Conservation (phyloP, 2,888 invertebrate species). For the Lycocerus yunnanus region DNA sequence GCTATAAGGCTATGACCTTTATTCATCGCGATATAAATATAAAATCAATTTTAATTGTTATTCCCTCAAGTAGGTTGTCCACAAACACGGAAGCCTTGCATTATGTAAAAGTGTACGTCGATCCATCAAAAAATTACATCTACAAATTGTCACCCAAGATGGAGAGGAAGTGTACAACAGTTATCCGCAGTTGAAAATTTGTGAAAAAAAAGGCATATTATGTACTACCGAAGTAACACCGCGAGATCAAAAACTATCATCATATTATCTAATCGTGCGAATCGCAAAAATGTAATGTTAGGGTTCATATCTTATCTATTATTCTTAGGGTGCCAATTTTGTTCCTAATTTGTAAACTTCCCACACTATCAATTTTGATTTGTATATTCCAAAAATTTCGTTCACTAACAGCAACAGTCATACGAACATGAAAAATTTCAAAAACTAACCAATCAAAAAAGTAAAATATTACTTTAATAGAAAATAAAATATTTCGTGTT, state of each 20-base stretch:
- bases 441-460: neutral
- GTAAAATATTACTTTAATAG: neutral
- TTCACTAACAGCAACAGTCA: neutral
- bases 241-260: neutral
- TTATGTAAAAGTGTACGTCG: conserved; percentile 5
- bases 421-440: neutral
- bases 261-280: neutral
- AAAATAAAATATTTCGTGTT: neutral
- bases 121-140: neutral
- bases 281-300: neutral
- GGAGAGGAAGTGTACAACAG: neutral
- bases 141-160: neutral
- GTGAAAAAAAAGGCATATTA: neutral
- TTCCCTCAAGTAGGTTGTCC: conserved; percentile 20
- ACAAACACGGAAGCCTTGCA: conserved; percentile 12
- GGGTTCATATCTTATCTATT: neutral
- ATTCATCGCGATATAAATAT: conserved; percentile 34
- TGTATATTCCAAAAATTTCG: neutral
- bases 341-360: neutral
- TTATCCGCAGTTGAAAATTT: too few relatives aligned
- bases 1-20: conserved; percentile 35
- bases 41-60: conserved; percentile 37
- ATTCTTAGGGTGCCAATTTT: neutral
- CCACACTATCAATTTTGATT: neutral
- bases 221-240: neutral